Evolutionary conservation across 2,113 vertebrate genomes (phyloP), one percentile per base, ranked within the genome.

Genomic region (Dicrurus megarhynchus): DNA sequence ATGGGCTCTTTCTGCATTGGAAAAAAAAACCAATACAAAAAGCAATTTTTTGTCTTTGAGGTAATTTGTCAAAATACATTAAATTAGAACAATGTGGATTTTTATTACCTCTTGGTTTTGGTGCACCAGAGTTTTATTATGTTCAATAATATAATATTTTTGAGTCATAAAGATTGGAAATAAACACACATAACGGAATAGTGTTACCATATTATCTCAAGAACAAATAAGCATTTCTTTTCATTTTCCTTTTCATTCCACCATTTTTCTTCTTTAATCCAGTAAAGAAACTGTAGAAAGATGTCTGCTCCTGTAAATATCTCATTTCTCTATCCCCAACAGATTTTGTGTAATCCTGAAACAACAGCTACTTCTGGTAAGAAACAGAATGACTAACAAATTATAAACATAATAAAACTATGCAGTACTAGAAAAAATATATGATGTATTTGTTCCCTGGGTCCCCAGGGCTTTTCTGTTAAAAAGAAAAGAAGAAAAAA

Each of bases 351-450:
- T 64, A 90, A 83, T 80, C 87, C 41, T 90, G 79, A 90, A 90
- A 86, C 33, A 84, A 88, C 33, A 90, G 46, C 47, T 93, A 74
- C 64, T 67, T 88, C 68, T 88, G 35, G 37, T 80, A 70, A 65
- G 50, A 93, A 90, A 60, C 23, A 88, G 55, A 88, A 93, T 39
- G n/a, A 90, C 70, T 92, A 92, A 76, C 12, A 90, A 90, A 90
- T 88, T 92, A 80, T 57, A 85, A 88, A 76, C 42, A 75, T 59
- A 87, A 88, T 80, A 86, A 84, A 93, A 86, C 20, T 28, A 27
- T 52, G 42, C 59, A 77, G 35, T 53, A 50, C 33, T 21, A 86
- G 60, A 77, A 88, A 76, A n/a, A 37, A n/a, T 18, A 68, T 28
- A 33, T 37, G 6, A 55, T 73, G 6, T 33, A 67, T 74, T 90